Base-by-base conservation (phyloP, 2,888 invertebrate genomes). In the Pyrochroa serraticornis region DNA sequence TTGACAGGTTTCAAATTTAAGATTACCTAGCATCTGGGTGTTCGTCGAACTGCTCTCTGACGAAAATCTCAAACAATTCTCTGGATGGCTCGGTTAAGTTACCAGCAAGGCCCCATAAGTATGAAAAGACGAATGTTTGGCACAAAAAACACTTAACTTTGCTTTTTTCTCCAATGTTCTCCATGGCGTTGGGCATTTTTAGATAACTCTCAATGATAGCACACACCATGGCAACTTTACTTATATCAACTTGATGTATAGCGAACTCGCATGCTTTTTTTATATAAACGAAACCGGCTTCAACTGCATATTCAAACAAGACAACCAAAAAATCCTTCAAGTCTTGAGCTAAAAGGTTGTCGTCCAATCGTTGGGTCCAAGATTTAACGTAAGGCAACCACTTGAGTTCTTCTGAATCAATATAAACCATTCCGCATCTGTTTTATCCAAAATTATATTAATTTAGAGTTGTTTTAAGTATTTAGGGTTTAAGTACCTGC, bases 351-450 rank as follows among this genome's bases (percentile, higher is more conserved):
- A 84, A 79, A 1, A 84, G 71, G 37, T 74, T 79, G 0, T 84
- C 83, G 0, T 82, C 74, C 1, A 87, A 75, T 8, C 79, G 81
- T 0, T 83, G 80, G 1, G 89, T 75, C 94, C 94, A 95, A 0
- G 92, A 89, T 63, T 86, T 84, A 0, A 93, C 89, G 66, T 85
- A 88, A 0, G 95, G 94, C 67, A 89, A 74, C 87, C 91, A 94
- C 45, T 89, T 89, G 43, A 95, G 80, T 71, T 94, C 93, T 1
- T 87, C 84, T 0, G 94, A 87, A 76, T 95, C 95, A 6, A 95
- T 86, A 76, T 93, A 95, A 1, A 95, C 94, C 94, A 95, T 95
- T 44, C 94, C 94, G 66, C 88, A 88, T 13, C 87, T 85, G 0
- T 43, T 57, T 14, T 9, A 44, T 2, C 46, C 46, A 58, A 49